Base-by-base conservation (phyloP, 2,888 invertebrate species). In the Pammene aurita region DNA sequence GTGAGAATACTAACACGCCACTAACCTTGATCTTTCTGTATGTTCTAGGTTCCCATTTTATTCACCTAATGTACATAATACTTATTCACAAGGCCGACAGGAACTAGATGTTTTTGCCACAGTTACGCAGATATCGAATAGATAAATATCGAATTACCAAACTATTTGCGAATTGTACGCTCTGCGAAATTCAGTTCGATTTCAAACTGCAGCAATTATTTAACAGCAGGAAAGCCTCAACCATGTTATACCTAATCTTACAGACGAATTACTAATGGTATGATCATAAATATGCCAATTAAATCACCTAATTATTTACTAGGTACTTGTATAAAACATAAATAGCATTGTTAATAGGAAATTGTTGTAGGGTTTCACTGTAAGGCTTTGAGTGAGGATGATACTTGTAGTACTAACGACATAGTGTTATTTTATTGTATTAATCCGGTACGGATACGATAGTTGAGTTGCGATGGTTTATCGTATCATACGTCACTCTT, bases 71-170 rank as follows among this genome's bases (percentile, higher is more conserved):
- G 56, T 50, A 67, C 66, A 66, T 61, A 67, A 62, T 46, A 64
- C 57, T 56, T 54, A 63, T 26, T 61, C 63, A 57, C 68, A 68
- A 68, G 68, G 68, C 62, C 68, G 41, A 64, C 63, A 68, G 68
- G 68, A 68, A 68, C 63, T 68, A 13, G 52, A 14, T 57, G 68
- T 68, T 68, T 68, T 68, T 64, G 58, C 56, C 57, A 57, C 42
- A 44, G 63, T 68, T 68, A 57, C 63, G 13, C 63, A 10, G 68
- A 52, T 68, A 64, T 68, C 44, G n/a, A n/a, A n/a, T n/a, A n/a
- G n/a, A n/a, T n/a, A n/a, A n/a, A n/a, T n/a, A n/a, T n/a, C n/a
- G 57, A 64, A 52, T 68, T 58, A 64, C 68, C 63, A 42, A 67
- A 67, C 54, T 61, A 48, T 67, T 55, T 67, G 67, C 48, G 46